These are phyloP conservation scores for Harpegnathos saltator DNA, from an alignment of 1,140 invertebrate genomes.

Conservation along the genomic window DNA sequence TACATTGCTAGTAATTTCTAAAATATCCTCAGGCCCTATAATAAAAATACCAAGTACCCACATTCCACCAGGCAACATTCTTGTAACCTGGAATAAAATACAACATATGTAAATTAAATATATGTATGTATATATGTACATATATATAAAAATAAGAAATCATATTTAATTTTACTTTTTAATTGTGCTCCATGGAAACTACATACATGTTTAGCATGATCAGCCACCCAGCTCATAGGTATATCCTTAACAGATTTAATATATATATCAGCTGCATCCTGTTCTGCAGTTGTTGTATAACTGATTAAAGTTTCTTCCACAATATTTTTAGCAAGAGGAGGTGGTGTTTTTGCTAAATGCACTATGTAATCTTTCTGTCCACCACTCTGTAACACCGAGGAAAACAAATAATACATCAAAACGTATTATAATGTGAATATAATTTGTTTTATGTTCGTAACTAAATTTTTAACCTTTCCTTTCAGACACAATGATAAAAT, in stretches of 20 bases:
- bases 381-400: conserved; percentile 85
- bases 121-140: too few species aligned
- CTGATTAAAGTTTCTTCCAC: conserved; percentile 80
- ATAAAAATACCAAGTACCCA: conserved; percentile 90
- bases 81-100: conserved; percentile 87
- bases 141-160: conserved; percentile 45
- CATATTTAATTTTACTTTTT: not conserved
- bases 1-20: conserved; percentile 84
- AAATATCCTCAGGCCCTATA: conserved; percentile 88
- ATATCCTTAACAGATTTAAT: conserved; percentile 85
- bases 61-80: conserved; percentile 94
- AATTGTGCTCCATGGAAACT: not conserved
- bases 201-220: conserved; percentile 89
- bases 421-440: not conserved
- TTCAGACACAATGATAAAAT: not conserved
- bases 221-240: conserved; percentile 88
- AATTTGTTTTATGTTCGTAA: not conserved
- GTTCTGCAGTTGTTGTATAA: conserved; percentile 62
- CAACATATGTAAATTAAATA: not conserved
- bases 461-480: not conserved
- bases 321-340: conserved; percentile 85
- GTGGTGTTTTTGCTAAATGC: conserved; percentile 90
- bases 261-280: conserved; percentile 73
- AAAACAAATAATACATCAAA: conserved; percentile 29
- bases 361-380: conserved; percentile 90